Evolutionary conservation across 92 coral and sea anemone species (phyloP).

Genomic region (Epizoanthus illoricatus): DNA sequence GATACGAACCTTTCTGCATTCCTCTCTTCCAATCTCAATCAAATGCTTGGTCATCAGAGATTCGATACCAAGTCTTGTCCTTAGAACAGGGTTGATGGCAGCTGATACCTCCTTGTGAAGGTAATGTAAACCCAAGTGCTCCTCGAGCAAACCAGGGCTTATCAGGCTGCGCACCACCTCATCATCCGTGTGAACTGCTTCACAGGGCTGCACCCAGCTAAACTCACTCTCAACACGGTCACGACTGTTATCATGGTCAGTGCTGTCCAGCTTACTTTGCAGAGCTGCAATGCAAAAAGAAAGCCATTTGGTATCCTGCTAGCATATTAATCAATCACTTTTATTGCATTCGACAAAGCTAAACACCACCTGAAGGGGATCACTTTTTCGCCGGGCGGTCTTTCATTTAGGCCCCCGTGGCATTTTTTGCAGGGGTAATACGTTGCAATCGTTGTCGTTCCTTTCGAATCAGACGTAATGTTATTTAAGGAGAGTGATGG

Average conservation of each 20-base stretch:
- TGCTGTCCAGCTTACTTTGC: no score
- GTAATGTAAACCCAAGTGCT: constrained; percentile 72
- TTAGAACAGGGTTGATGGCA: constrained; percentile 74
- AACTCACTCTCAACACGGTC: constrained; percentile 1
- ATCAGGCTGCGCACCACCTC: constrained; percentile 45
- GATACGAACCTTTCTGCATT: constrained; percentile 42
- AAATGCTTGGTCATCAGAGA: constrained; percentile 73
- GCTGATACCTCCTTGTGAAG: constrained; percentile 62
- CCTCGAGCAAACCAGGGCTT: constrained; percentile 58
- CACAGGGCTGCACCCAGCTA: constrained; percentile 79
- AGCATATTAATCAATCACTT: no score
- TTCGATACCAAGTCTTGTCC: constrained; percentile 74
- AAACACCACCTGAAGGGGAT: no score
- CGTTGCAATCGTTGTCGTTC: no score
- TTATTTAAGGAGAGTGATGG: no score
- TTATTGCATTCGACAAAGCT: no score
- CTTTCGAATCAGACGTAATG: no score
- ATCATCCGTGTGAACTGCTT: constrained; percentile 74
- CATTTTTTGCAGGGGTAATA: no score
- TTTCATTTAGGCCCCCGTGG: no score
- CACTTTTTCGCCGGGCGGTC: no score
- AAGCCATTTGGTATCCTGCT: no score
- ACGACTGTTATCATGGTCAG: not conserved
- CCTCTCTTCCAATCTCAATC: constrained; percentile 72
- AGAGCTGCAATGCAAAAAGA: no score